phyloP scores from a whole-genome alignment of 1,140 invertebrate genomes.

The Drosophila arawakana region DNA sequence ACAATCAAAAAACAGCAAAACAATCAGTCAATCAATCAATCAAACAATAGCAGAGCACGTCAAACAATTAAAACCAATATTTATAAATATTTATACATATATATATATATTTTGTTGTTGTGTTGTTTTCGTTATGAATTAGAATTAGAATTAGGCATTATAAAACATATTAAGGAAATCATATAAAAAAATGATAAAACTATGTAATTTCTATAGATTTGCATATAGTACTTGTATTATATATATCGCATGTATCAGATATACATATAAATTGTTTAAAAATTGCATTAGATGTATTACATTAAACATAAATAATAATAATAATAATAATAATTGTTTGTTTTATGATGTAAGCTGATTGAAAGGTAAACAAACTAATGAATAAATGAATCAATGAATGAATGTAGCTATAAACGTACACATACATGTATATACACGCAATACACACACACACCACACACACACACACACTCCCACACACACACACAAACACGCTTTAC shows the following conservation, averaged over 20 bases:
- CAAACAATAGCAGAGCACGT: conserved; percentile 23
- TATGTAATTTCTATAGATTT: conserved; percentile 38
- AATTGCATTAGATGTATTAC: conserved; percentile 67
- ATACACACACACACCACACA: neutral
- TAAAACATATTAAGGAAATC: conserved; percentile 78
- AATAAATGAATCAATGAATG: conserved; percentile 17
- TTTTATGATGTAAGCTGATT: conserved; percentile 27
- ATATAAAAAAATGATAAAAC: conserved; percentile 54
- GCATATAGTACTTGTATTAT: conserved; percentile 6
- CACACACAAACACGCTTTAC: neutral
- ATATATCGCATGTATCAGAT: conserved; percentile 12
- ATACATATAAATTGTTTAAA: conserved; percentile 22
- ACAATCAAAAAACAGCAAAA: conserved; percentile 41
- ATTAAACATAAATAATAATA: conserved; percentile 62
- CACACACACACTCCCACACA: conserved; percentile 3
- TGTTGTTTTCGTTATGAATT: conserved; percentile 36
- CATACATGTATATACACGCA: conserved; percentile 7
- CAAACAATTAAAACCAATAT: conserved; percentile 72
- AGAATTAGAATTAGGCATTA: conserved; percentile 40
- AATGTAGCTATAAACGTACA: conserved; percentile 4
- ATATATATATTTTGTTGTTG: conserved; percentile 65
- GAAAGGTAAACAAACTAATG: conserved; percentile 50
- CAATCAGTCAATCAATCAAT: conserved; percentile 20
- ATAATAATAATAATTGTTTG: conserved; percentile 33
- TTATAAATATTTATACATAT: conserved; percentile 68